Base-by-base conservation (phyloP, 2,888 invertebrate species). In the Brachypalpus laphriformis region DNA sequence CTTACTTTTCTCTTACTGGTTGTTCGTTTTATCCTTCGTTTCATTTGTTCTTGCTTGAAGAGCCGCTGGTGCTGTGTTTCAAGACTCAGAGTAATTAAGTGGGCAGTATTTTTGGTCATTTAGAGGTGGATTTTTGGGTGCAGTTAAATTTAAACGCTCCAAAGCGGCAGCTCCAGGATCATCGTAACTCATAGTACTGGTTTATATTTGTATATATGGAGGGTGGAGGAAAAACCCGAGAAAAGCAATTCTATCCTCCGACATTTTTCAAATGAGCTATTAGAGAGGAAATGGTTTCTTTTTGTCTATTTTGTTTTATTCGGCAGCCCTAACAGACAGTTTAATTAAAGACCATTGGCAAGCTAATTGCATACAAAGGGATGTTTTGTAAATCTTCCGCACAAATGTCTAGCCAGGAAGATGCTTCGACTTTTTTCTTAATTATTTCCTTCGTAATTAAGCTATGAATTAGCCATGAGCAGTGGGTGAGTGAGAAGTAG, bases 51-150 rank as follows among this genome's bases (percentile, higher is more conserved):
- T 65, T 14, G 31, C 54, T 57, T n/a, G n/a, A 34, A 2, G 25
- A 5, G 31, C 9, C 25, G 49, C 3, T 59, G 31, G 66, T 28
- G 40, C 59, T 34, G 40, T 78, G 66, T 66, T 63, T 70, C 66
- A 51, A 68, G 81, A 65, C 59, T 31, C 11, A 61, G 25, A 85
- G 85, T 75, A 81, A 85, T 81, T 85, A 85, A 85, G 80, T 59
- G 85, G 81, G 75, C 71, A 85, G 81, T 81, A 85, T 85, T 85
- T 72, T 85, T 59, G 85, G 85, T 76, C 76, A 75, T 81, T 81
- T 81, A 65, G 81, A 75, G 71, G 81, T 81, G 75, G 81, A 75
- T 65, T 81, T 66, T 81, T 18, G 70, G 75, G 65, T 76, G 66
- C 81, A 85, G 81, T 85, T 85, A 81, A 85, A 85, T 85, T 59